Base-by-base conservation (phyloP, 2,888 invertebrate genomes). In the Oscheius onirici region DNA sequence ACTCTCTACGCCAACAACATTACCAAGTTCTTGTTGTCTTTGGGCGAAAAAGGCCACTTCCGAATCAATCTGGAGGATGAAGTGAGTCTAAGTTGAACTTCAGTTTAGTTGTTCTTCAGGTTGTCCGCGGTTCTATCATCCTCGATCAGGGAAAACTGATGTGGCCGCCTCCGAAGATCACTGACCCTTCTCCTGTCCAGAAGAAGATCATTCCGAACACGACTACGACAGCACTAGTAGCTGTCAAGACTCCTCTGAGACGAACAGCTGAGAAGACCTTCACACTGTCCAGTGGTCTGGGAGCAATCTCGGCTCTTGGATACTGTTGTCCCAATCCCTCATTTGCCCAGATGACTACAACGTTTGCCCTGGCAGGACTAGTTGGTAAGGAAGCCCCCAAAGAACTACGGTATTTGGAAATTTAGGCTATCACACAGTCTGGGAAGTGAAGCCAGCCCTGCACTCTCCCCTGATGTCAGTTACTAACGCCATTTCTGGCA, bases 391-490 rank as follows among this genome's bases (percentile, higher is more conserved):
- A 6, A 24, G 17, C 8, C 15, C 3, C 3, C 6, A 17, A 13
- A 17, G 17, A 46, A 13, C 15, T n/a, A 17, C 43, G 40, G 6
- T 28, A 15, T 26, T 52, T 26, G 22, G 17, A 17, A n/a, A 26
- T 68, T 22, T 79, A 90, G 90, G 92, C 44, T 94, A 94, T 89
- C 94, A 94, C 89, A 94, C 94, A 1, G 94, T 94, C 15, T 95
- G 94, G 94, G 94, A 93, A 61, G 94, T 95, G 20, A 93, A 93
- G 17, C 94, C 94, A 11, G 94, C 94, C 40, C 91, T 95, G 24
- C 94, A 95, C 90, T 94, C 94, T 0, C 95, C 94, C 0, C 91
- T 95, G 28, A 95, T 95, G 94, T 94, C 94, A 0, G 94, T 95
- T 43, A 95, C 94, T 5, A 95, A 95, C 88, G 94, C 95, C 74